These are phyloP conservation scores for Formica aserva DNA, from an alignment of 2,888 invertebrate species.

Conservation along the genomic window DNA sequence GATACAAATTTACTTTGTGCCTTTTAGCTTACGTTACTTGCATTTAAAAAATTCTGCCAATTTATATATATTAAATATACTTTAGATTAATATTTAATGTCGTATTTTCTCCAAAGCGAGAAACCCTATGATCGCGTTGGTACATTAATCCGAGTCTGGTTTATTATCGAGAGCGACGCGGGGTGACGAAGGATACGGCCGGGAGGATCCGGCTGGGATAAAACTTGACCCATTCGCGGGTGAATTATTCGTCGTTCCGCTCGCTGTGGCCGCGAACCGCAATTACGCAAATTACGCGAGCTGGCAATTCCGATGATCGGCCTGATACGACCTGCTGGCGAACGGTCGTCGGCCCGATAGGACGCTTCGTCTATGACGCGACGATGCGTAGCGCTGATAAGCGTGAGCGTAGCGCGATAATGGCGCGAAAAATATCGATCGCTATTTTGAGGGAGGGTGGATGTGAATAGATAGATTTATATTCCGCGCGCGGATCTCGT, in stretches of 20 bases:
- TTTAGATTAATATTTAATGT: neutral
- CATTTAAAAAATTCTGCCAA: neutral
- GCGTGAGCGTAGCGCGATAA: conserved; percentile 60
- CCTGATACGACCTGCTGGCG: conserved; percentile 53
- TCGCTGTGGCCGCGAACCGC: conserved; percentile 62
- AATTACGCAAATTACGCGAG: conserved; percentile 72
- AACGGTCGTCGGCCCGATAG: conserved; percentile 44
- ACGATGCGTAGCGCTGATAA: conserved; percentile 61
- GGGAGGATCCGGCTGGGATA: conserved; percentile 55
- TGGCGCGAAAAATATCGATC: conserved; percentile 63
- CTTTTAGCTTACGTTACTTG: neutral
- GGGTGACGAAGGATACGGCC: neutral
- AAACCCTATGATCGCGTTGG: neutral
- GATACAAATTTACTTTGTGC: neutral
- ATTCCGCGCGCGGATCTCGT: neutral
- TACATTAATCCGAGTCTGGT: conserved; percentile 19
- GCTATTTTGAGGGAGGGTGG: neutral
- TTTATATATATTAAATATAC: neutral
- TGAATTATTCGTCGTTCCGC: conserved; percentile 71
- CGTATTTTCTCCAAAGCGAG: conserved; percentile 1
- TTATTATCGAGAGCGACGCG: conserved; percentile 27
- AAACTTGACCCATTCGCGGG: conserved; percentile 70
- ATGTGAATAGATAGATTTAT: conserved; percentile 17
- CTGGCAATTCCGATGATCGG: conserved; percentile 62
- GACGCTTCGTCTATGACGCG: conserved; percentile 49